These are phyloP conservation scores for Stegodyphus dumicola DNA, from an alignment of 1,140 invertebrate genomes.

Conservation along the genomic window DNA sequence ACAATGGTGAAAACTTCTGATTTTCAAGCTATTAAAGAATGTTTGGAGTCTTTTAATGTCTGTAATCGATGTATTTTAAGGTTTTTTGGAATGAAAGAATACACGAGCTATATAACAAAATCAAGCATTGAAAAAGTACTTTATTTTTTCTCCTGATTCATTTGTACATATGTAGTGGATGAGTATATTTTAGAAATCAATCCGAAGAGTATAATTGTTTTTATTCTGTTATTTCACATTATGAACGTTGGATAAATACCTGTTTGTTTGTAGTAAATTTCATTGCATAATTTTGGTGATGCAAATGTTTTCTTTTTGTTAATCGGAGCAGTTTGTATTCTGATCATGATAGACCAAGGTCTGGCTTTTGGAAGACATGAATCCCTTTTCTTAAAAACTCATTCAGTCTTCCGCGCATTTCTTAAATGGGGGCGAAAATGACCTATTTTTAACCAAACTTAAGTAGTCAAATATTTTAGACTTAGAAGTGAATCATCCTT, in stretches of 20 bases:
- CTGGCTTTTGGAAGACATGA: neutral
- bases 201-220: neutral
- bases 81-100: constrained; percentile 27
- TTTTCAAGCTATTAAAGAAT: constrained; percentile 5
- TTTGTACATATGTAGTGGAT: too few relatives aligned
- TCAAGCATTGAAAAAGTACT: constrained; percentile 19
- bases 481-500: too few relatives aligned
- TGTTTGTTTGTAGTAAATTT: neutral
- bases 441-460: too few relatives aligned
- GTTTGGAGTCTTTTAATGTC: constrained; percentile 7
- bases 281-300: neutral
- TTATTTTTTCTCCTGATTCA: neutral
- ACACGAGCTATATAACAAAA: constrained; percentile 30
- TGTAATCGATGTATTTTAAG: constrained; percentile 31
- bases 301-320: neutral
- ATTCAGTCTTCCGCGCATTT: too few relatives aligned
- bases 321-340: neutral
- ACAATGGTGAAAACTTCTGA: constrained; percentile 15
- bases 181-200: neutral
- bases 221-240: neutral
- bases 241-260: neutral
- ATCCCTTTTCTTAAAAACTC: too few relatives aligned
- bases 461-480: too few relatives aligned
- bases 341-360: neutral
- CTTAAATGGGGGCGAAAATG: too few relatives aligned